These are phyloP conservation scores for Eristalis tenax DNA, from an alignment of 2,888 invertebrate genomes.

Conservation along the genomic window DNA sequence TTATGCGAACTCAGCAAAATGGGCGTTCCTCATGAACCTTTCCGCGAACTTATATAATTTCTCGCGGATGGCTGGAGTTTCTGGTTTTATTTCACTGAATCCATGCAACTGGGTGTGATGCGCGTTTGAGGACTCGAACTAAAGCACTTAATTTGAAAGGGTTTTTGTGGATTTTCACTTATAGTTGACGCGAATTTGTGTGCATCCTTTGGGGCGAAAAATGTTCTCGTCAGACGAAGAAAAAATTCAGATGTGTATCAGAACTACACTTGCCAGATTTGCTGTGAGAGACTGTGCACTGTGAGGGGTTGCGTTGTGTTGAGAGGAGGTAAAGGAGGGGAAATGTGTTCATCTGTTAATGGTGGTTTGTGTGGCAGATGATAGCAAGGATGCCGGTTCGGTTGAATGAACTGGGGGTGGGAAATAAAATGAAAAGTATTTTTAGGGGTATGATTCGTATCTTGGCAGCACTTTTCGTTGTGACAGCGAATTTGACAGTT, in stretches of 20 bases:
- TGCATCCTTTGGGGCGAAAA: conserved; percentile 54
- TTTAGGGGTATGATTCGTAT: background rate
- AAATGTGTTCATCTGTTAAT: background rate
- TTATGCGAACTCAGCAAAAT: conserved; percentile 32
- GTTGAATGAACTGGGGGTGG: background rate
- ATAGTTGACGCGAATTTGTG: background rate
- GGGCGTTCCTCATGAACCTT: conserved; percentile 52
- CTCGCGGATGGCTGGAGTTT: background rate
- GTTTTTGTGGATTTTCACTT: background rate
- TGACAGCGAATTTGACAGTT: background rate
- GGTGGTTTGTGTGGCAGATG: background rate
- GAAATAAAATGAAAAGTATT: background rate
- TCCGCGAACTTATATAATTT: conserved; percentile 8
- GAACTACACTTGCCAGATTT: conserved; percentile 52
- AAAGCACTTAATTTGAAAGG: background rate
- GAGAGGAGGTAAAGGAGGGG: background rate
- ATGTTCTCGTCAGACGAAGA: conserved; percentile 44
- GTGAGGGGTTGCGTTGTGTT: background rate
- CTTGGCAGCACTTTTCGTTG: background rate
- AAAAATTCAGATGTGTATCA: conserved; percentile 67
- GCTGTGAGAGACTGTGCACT: background rate
- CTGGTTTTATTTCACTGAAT: background rate
- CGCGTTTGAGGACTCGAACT: background rate
- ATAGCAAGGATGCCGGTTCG: background rate
- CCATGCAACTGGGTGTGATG: background rate